These are phyloP conservation scores for Pterophyllum scalare DNA, from an alignment of 2,113 vertebrate genomes.

Conservation along the genomic window DNA sequence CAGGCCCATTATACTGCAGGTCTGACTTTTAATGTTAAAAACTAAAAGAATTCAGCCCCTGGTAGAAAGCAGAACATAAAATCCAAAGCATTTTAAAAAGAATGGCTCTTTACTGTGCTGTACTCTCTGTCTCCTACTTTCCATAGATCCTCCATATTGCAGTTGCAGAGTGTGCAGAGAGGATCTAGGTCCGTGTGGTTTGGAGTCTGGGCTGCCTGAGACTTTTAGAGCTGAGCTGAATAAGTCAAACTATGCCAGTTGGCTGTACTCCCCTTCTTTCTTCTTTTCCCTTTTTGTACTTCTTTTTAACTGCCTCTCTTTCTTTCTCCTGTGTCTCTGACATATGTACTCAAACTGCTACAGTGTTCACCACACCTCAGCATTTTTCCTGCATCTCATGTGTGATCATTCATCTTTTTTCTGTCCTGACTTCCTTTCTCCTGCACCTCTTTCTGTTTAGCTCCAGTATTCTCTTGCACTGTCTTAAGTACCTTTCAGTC, in stretches of 20 bases:
- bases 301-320: constrained; percentile 59
- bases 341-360: constrained; percentile 35
- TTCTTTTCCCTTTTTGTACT: constrained; percentile 51
- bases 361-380: constrained; percentile 31
- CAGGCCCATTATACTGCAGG: constrained; percentile 87
- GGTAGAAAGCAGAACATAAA: constrained; percentile 23
- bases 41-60: constrained; percentile 37
- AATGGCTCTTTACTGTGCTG: constrained; percentile 29
- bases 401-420: constrained; percentile 22
- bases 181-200: constrained; percentile 82
- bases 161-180: constrained; percentile 53
- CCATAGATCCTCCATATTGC: constrained; percentile 66
- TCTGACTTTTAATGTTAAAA: constrained; percentile 69
- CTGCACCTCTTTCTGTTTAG: constrained; percentile 27
- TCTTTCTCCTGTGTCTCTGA: constrained; percentile 26
- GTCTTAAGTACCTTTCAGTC: constrained; percentile 64
- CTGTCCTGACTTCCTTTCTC: constrained; percentile 24
- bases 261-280: constrained; percentile 71
- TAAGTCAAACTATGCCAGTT: constrained; percentile 80
- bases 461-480: constrained; percentile 23
- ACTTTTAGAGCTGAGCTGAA: constrained; percentile 74
- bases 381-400: constrained; percentile 28
- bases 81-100: constrained; percentile 54
- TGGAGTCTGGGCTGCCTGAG: constrained; percentile 78
- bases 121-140: constrained; percentile 43